Conservation (phyloP, 2,113 vertebrate genomes). For the Prolemur simus region DNA sequence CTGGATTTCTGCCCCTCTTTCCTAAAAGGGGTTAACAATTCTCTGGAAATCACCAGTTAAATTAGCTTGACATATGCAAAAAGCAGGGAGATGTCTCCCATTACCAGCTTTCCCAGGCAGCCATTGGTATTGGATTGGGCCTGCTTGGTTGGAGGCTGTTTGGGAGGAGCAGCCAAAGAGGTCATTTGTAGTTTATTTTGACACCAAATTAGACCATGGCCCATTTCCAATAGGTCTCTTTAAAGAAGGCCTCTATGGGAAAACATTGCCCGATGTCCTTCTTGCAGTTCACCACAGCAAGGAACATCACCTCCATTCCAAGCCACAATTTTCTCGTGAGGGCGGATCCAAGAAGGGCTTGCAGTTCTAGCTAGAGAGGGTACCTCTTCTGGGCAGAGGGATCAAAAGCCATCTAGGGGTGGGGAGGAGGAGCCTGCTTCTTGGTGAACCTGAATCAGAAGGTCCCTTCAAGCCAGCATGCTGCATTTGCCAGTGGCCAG, state of each 20-base stretch:
- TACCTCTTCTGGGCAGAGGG: neutral
- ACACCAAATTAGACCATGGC: neutral
- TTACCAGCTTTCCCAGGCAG: neutral
- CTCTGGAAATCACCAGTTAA: constrained; percentile 50
- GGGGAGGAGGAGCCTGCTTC: neutral
- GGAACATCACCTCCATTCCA: constrained; percentile 28
- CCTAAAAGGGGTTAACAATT: constrained; percentile 31
- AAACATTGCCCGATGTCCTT: neutral
- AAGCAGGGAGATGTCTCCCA: neutral
- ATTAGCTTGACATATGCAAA: constrained; percentile 46
- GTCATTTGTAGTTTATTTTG: constrained; percentile 31
- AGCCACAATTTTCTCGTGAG: constrained; percentile 79
- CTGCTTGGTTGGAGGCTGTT: constrained; percentile 6
- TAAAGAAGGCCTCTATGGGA: neutral
- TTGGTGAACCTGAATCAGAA: neutral
- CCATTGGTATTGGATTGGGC: neutral
- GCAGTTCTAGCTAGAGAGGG: constrained; percentile 50
- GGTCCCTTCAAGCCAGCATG: neutral
- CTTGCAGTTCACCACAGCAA: constrained; percentile 54
- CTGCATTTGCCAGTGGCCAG: constrained; percentile 63
- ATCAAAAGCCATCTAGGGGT: constrained; percentile 63
- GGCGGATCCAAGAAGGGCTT: constrained; percentile 40
- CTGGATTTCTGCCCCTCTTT: constrained; percentile 45
- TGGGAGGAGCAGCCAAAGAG: constrained; percentile 32
- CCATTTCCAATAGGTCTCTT: constrained; percentile 31